Conservation (phyloP, 1,140 invertebrate species). For the Arctopsyche grandis region DNA sequence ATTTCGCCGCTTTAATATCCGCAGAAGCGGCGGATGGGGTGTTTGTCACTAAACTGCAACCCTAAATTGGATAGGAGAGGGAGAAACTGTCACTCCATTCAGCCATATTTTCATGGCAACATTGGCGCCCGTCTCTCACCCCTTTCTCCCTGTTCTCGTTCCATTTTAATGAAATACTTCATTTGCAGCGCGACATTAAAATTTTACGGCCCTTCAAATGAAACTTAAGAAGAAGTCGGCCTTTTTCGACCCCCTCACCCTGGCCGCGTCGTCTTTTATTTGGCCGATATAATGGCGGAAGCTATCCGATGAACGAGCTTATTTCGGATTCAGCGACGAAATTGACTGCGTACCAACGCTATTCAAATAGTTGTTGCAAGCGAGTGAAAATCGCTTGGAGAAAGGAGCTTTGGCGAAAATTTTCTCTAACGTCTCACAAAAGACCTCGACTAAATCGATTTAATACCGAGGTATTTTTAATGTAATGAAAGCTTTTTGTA, state of each 20-base stretch:
- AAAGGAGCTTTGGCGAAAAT: neutral
- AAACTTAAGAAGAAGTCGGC: slow-evolving; percentile 29
- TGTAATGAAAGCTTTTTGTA: no score
- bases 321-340: slow-evolving; percentile 39
- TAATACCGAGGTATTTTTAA: no score
- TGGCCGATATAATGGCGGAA: slow-evolving; percentile 39
- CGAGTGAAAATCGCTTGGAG: neutral
- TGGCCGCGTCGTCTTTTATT: slow-evolving; percentile 22
- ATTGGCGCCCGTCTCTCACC: neutral
- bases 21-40: neutral
- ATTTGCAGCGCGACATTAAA: slow-evolving; percentile 51
- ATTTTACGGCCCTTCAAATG: slow-evolving; percentile 50
- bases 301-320: slow-evolving; percentile 24
- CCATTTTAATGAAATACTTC: slow-evolving; percentile 52
- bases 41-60: no score
- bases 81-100: slow-evolving; percentile 36
- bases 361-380: slow-evolving; percentile 10
- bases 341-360: slow-evolving; percentile 39
- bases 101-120: slow-evolving; percentile 28
- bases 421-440: no score
- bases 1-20: slow-evolving; percentile 3
- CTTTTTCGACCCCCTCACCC: slow-evolving; percentile 17
- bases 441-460: no score
- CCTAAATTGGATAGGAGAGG: no score
- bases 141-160: neutral